Base-by-base conservation (phyloP, 2,113 vertebrate species). In the Macrotis lagotis region DNA sequence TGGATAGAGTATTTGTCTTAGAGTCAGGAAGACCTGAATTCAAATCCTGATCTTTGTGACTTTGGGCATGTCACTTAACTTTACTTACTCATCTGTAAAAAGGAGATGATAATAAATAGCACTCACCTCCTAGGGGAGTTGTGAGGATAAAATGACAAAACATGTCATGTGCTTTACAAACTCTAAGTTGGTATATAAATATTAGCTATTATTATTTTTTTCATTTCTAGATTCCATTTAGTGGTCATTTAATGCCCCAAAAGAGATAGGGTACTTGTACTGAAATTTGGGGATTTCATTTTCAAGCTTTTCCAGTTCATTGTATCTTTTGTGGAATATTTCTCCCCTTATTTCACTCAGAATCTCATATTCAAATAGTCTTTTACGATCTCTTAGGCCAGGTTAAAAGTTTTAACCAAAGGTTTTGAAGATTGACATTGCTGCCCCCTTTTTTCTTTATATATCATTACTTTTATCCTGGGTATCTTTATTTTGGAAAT, bases 221-320 rank as follows among this genome's bases (percentile, higher is more conserved):
- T 91, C 66, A 28, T 93, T 91, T 93, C 89, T 97, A 14, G 74
- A 92, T 96, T 96, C 28, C 37, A 92, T 19, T 94, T 44, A 95
- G 3, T 96, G 44, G 94, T 51, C 95, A 25, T 44, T 90, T 55
- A 22, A 90, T 94, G 48, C 92, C 94, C 90, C 88, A 66, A 59
- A 93, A 90, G 88, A 88, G 25, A 49, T 12, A 37, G 55, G 55
- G 55, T 66, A 66, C 55, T 66, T 66, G 1, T 37, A 37, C 55
- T 37, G 55, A 37, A 66, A 53, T 53, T 53, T 53, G 8, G 25
- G 25, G 26, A 53, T 37, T 66, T 66, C 37, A 5, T 37, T 37
- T 66, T 66, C 28, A 66, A 66, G 26, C 93, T 95, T 88, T 25
- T 52, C 31, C 31, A 47, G 16, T 88, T 52, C 88, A 14, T 2